Conservation (phyloP, 2,888 invertebrate species). For the Meandrusa payeni region DNA sequence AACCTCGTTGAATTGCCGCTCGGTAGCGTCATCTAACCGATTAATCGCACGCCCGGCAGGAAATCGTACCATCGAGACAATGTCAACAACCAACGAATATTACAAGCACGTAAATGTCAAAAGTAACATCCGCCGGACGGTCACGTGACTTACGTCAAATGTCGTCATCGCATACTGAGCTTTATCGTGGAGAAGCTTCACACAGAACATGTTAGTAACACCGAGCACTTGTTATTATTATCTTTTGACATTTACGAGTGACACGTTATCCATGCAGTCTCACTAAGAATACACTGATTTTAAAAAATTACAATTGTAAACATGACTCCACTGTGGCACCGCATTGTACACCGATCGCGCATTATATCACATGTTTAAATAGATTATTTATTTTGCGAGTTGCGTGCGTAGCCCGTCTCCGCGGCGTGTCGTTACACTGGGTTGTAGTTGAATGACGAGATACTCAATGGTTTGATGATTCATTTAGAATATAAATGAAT, state of each 20-base stretch:
- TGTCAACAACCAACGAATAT: slow-evolving; percentile 33
- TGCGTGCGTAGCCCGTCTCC: slow-evolving; percentile 41
- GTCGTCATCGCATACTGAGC: slow-evolving; percentile 63
- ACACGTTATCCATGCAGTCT: slow-evolving; percentile 69
- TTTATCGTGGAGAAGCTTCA: slow-evolving; percentile 64
- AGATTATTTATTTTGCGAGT: slow-evolving; percentile 69
- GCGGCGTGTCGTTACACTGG: slow-evolving; percentile 58
- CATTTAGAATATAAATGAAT: slow-evolving; percentile 70
- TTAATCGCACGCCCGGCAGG: slow-evolving; percentile 39
- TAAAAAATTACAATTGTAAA: slow-evolving; percentile 75
- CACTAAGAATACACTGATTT: slow-evolving; percentile 75
- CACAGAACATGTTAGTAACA: slow-evolving; percentile 56
- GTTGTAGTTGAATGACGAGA: slow-evolving; percentile 64
- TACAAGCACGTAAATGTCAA: slow-evolving; percentile 64
- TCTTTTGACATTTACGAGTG: slow-evolving; percentile 75
- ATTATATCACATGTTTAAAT: slow-evolving; percentile 76
- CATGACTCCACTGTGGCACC: slow-evolving; percentile 68
- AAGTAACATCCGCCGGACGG: slow-evolving; percentile 47
- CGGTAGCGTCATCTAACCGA: slow-evolving; percentile 34
- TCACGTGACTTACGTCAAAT: slow-evolving; percentile 69
- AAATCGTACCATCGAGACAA: slow-evolving; percentile 54
- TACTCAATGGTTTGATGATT: slow-evolving; percentile 65
- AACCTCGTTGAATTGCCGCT: slow-evolving; percentile 27
- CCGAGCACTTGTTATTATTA: slow-evolving; percentile 45
- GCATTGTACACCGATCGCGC: slow-evolving; percentile 69